Percentiles rank a stretch among this genome's conserved stretches.
Evolutionary conservation across 1,140 invertebrate genomes (phyloP).

Genomic region (Caerostris darwini): DNA sequence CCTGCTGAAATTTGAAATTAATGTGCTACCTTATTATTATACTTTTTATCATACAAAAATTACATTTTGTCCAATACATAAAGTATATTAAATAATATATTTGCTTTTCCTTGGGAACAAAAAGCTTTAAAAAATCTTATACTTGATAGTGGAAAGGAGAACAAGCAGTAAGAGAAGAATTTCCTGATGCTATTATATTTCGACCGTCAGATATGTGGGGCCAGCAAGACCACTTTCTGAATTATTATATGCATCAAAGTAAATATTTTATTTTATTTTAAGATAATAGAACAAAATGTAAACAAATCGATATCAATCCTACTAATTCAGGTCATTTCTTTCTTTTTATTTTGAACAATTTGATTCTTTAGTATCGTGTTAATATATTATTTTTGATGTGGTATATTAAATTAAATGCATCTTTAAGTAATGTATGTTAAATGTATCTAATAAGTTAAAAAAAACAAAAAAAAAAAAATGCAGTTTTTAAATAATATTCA

Average conservation of each 20-base stretch:
- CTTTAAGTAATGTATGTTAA: too few species aligned
- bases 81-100: too few species aligned
- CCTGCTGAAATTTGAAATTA: too few species aligned
- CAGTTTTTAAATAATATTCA: too few species aligned
- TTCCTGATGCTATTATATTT: constrained; percentile 97
- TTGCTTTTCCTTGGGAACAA: too few species aligned
- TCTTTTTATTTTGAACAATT: neutral
- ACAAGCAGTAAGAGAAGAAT: constrained; percentile 93
- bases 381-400: neutral
- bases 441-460: too few species aligned
- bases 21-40: too few species aligned
- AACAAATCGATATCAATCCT: neutral
- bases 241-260: constrained; percentile 83
- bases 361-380: neutral
- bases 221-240: constrained; percentile 91
- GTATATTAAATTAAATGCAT: neutral
- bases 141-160: constrained; percentile 88
- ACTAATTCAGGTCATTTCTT: neutral
- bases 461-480: too few species aligned
- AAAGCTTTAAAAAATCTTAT: neutral
- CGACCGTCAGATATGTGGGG: constrained; percentile 95
- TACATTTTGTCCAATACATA: too few species aligned
- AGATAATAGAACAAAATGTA: too few species aligned
- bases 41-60: too few species aligned
- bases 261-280: constrained; percentile 15